A percentile compares a stretch with the other conserved stretches of the same genome.
These are phyloP conservation scores for Drosophila bipectinata DNA, from an alignment of 1,140 invertebrate species.

Conservation along the genomic window DNA sequence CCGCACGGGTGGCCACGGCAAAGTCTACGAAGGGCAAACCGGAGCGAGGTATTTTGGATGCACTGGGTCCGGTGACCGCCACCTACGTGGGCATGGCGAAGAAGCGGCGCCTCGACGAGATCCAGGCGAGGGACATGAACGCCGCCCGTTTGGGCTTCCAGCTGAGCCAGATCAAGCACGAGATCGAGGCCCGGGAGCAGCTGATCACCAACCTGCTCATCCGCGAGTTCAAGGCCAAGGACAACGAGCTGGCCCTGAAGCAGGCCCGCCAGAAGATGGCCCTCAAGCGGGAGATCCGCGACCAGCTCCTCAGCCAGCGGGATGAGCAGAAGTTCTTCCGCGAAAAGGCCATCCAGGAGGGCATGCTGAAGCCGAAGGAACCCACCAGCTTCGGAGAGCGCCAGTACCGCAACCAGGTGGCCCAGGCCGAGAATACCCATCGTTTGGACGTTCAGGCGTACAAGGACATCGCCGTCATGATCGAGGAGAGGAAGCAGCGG, in stretches of 20 bases:
- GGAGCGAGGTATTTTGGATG: conserved; percentile 51
- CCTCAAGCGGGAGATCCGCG: conserved; percentile 45
- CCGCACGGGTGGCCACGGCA: neutral
- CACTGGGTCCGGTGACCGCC: conserved; percentile 37
- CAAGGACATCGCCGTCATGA: conserved; percentile 16
- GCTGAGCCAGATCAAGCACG: conserved; percentile 33
- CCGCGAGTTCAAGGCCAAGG: conserved; percentile 44
- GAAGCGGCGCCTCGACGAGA: conserved; percentile 5
- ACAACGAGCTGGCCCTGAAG: conserved; percentile 25
- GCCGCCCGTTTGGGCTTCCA: conserved; percentile 35
- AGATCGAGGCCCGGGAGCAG: conserved; percentile 44
- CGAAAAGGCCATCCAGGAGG: conserved; percentile 21
- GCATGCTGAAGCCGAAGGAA: conserved; percentile 17
- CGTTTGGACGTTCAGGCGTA: conserved; percentile 8
- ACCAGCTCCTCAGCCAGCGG: conserved; percentile 45
- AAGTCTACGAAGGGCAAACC: conserved; percentile 1
- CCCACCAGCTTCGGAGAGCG: conserved; percentile 61
- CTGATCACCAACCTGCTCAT: conserved; percentile 48
- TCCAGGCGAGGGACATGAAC: conserved; percentile 36
- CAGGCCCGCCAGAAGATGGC: conserved; percentile 14
- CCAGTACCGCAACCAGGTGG: conserved; percentile 26
- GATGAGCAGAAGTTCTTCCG: conserved; percentile 50
- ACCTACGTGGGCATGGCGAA: neutral
- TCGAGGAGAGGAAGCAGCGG: conserved; percentile 2
- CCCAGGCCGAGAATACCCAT: neutral